A percentile compares a stretch with the other conserved stretches of the same genome.
Conservation (phyloP, 1,140 invertebrate genomes). For the Cepaea nemoralis region DNA sequence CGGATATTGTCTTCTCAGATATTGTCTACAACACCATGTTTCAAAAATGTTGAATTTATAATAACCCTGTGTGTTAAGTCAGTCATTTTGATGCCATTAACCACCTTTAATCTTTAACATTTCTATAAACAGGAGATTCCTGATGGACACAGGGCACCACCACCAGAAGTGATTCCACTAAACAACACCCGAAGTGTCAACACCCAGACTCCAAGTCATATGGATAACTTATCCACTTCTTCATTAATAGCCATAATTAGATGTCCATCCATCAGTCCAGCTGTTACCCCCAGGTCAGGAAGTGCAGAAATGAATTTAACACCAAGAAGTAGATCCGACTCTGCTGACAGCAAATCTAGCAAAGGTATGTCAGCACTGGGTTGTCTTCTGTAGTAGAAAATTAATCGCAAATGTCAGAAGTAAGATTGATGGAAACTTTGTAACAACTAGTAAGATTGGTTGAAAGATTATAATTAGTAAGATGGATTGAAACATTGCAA, state of each 20-base stretch:
- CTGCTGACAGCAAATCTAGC: conserved; percentile 48
- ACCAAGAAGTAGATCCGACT: conserved; percentile 74
- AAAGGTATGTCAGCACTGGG: conserved; percentile 44
- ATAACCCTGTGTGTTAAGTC: too few species aligned
- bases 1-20: too few species aligned
- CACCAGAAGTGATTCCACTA: conserved; percentile 80
- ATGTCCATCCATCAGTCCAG: conserved; percentile 67
- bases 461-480: too few species aligned
- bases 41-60: too few species aligned
- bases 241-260: conserved; percentile 45
- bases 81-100: too few species aligned
- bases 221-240: conserved; percentile 62
- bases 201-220: conserved; percentile 82
- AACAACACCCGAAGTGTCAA: conserved; percentile 80
- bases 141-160: conserved; percentile 86
- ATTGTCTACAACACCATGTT: too few species aligned
- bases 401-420: too few species aligned
- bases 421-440: too few species aligned
- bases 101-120: neutral
- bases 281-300: neutral
- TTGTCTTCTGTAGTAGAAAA: too few species aligned
- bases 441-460: too few species aligned
- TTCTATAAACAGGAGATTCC: conserved; percentile 71
- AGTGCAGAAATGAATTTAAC: conserved; percentile 55
- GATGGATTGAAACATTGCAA: too few species aligned